Evolutionary conservation across 2,888 invertebrate genomes (phyloP).

Genomic region (Cyrtodaria siliqua): DNA sequence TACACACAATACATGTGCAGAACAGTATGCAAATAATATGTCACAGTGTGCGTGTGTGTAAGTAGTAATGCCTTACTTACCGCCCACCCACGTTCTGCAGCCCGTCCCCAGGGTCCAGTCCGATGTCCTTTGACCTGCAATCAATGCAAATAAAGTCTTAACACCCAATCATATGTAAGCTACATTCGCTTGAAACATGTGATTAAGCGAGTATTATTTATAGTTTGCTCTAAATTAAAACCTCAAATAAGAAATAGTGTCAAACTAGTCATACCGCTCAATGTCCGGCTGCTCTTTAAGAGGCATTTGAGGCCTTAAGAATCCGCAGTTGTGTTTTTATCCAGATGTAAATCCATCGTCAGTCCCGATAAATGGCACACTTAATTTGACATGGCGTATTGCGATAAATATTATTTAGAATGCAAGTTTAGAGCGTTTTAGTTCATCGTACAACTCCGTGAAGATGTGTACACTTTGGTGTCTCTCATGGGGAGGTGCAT

Average conservation of each 20-base stretch:
- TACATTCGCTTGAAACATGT: not conserved
- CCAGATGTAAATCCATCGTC: conserved; percentile 1
- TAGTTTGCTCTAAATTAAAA: too few species aligned
- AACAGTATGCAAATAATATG: too few species aligned
- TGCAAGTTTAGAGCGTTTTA: conserved; percentile 24
- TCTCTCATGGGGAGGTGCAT: conserved; percentile 13
- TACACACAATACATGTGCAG: too few species aligned
- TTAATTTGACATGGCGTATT: conserved; percentile 27
- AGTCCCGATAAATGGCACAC: conserved; percentile 10
- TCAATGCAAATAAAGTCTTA: not conserved
- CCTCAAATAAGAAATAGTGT: too few species aligned
- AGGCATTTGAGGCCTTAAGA: conserved; percentile 20
- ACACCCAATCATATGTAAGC: not conserved
- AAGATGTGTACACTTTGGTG: conserved; percentile 15
- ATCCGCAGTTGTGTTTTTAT: conserved; percentile 11
- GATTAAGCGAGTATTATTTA: too few species aligned
- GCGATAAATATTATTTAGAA: conserved; percentile 27
- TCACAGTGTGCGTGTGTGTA: too few species aligned
- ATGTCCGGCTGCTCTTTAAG: not conserved
- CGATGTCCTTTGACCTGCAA: conserved; percentile 63
- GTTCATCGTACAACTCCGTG: conserved; percentile 6
- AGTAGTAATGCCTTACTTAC: conserved; percentile 33
- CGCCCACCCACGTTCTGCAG: conserved; percentile 54
- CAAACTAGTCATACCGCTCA: conserved; percentile 7
- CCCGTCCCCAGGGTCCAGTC: conserved; percentile 56